phyloP scores from a whole-genome alignment of 2,888 invertebrate genomes.

The Caenorhabditis sulstoni region DNA sequence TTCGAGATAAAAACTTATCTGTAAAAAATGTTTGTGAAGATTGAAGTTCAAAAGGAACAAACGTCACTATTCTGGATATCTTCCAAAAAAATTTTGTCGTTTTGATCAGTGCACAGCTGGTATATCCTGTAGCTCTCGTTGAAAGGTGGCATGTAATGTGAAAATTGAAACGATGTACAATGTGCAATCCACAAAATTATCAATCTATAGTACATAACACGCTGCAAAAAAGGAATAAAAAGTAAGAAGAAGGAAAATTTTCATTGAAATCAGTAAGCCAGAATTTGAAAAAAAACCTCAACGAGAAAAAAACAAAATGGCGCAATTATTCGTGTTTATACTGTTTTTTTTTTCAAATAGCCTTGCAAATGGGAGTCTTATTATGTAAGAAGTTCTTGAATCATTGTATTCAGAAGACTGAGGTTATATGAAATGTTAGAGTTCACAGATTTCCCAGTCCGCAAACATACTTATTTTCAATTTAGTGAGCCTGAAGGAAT shows the following conservation, averaged over 20 bases:
- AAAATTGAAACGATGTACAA: slow-evolving; percentile 48
- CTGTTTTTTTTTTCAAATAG: slow-evolving; percentile 4
- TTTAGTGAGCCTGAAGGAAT: no score
- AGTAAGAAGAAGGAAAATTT: no score
- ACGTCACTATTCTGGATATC: slow-evolving; percentile 50
- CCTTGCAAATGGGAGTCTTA: slow-evolving; percentile 38
- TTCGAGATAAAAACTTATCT: slow-evolving; percentile 63
- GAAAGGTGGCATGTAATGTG: slow-evolving; percentile 66
- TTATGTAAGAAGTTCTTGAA: slow-evolving; percentile 10
- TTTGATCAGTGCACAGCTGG: slow-evolving; percentile 66
- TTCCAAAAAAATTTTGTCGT: slow-evolving; percentile 56
- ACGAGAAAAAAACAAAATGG: no score
- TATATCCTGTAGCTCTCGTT: slow-evolving; percentile 61
- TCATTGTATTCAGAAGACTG: no score
- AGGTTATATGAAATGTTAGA: no score
- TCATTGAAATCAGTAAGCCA: no score
- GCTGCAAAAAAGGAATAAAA: slow-evolving; percentile 24
- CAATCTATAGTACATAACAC: slow-evolving; percentile 57
- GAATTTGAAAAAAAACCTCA: no score
- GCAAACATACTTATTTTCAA: no score
- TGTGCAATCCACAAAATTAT: slow-evolving; percentile 25
- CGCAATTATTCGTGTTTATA: no score
- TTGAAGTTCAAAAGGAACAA: slow-evolving; percentile 6
- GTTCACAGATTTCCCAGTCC: no score
- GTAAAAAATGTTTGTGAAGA: slow-evolving; percentile 26